phyloP scores from a whole-genome alignment of 2,797 vertebrate genomes.

The Thamnophis elegans region DNA sequence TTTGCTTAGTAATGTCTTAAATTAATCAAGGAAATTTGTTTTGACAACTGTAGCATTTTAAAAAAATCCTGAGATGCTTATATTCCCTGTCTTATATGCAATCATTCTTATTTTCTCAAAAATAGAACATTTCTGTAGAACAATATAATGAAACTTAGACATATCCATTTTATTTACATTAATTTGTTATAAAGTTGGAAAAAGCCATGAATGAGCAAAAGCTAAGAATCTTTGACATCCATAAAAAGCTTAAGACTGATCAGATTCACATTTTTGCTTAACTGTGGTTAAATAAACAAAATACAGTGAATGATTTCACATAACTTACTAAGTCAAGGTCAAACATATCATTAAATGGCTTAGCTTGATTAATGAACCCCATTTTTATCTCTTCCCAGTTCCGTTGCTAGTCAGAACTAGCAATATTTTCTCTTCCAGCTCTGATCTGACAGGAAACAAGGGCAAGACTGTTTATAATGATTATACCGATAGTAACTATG shows the following conservation, averaged over 20 bases:
- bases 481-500: not conserved
- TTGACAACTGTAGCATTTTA: conserved; percentile 3
- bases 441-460: not conserved
- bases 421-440: not conserved
- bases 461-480: not conserved
- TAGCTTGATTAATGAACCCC: not conserved
- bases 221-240: not conserved
- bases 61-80: not conserved
- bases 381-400: not conserved
- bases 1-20: not conserved
- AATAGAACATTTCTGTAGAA: conserved; percentile 24
- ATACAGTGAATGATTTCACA: not conserved
- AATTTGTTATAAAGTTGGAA: not conserved
- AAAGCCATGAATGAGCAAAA: not conserved
- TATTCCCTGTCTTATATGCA: conserved; percentile 31
- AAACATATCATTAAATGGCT: not conserved
- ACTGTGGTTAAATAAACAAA: not conserved
- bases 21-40: not conserved
- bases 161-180: not conserved
- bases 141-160: conserved; percentile 1
- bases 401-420: not conserved
- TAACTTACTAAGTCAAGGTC: not conserved
- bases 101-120: conserved; percentile 31
- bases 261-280: not conserved
- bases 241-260: not conserved